A percentile compares a stretch with the other conserved stretches of the same genome.
Conservation (phyloP, 2,888 invertebrate species). For the Mylabris sibirica region DNA sequence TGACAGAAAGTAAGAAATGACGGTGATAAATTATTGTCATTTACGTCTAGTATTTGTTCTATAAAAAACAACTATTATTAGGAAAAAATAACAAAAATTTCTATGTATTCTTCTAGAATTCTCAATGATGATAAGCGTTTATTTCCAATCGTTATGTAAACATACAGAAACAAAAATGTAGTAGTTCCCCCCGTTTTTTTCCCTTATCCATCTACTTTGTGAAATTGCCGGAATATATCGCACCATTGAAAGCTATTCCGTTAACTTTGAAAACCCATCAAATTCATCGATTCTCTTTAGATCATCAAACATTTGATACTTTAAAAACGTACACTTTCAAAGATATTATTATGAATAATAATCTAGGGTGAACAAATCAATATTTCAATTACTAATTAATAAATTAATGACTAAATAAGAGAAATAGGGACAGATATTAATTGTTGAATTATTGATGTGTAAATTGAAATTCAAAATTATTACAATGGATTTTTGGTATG, state of each 20-base stretch:
- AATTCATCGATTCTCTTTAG: not conserved
- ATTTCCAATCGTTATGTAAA: conserved; percentile 38
- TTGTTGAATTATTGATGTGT: not conserved
- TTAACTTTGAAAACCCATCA: not conserved
- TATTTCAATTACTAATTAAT: no score
- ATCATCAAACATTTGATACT: not conserved
- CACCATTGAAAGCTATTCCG: not conserved
- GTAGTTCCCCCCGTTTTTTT: no score
- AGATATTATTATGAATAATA: no score
- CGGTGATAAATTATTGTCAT: no score
- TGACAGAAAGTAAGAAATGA: no score
- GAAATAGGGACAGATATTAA: no score
- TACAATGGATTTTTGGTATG: not conserved
- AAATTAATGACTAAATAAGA: not conserved
- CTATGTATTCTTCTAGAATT: not conserved
- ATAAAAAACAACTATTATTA: no score
- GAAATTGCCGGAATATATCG: not conserved
- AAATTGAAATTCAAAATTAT: not conserved
- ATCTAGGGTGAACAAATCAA: no score
- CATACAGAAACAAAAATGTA: not conserved
- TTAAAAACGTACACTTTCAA: no score
- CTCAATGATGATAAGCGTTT: conserved; percentile 41
- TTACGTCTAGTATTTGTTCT: no score
- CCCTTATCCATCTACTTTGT: not conserved
- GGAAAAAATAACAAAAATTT: no score